These are phyloP conservation scores for Coregonus clupeaformis DNA, from an alignment of 2,113 vertebrate genomes.

Conservation along the genomic window DNA sequence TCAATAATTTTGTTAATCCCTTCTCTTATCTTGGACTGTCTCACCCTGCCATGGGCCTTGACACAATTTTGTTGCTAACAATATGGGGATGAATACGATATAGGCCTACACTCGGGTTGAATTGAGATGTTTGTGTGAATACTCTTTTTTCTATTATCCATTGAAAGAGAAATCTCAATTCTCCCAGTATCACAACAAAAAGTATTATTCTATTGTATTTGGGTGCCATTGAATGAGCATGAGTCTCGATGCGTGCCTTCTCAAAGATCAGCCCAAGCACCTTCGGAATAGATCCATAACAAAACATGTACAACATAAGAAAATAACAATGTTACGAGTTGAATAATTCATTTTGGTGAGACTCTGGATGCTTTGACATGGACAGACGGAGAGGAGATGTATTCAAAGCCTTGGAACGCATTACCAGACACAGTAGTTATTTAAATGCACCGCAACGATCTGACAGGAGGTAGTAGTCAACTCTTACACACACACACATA, in stretches of 20 bases:
- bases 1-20: no score
- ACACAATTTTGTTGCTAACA: background rate
- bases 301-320: background rate
- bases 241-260: background rate
- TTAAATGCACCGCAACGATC: slow-evolving; percentile 30
- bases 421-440: slow-evolving; percentile 17
- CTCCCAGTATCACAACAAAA: no score
- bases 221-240: background rate
- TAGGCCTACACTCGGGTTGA: no score
- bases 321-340: background rate
- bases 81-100: no score
- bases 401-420: background rate
- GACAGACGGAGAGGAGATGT: background rate
- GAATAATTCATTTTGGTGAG: background rate
- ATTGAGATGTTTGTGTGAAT: no score
- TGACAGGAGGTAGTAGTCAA: background rate
- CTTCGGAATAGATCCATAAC: background rate
- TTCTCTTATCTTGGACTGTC: background rate
- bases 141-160: no score
- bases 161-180: no score
- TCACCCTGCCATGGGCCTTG: slow-evolving; percentile 3
- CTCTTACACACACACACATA: no score
- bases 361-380: background rate
- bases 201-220: no score
- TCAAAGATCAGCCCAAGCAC: no score